Percentiles rank a stretch among this genome's conserved stretches.
Evolutionary conservation across 2,797 vertebrate genomes (phyloP).

Genomic region (Chelon labrosus): DNA sequence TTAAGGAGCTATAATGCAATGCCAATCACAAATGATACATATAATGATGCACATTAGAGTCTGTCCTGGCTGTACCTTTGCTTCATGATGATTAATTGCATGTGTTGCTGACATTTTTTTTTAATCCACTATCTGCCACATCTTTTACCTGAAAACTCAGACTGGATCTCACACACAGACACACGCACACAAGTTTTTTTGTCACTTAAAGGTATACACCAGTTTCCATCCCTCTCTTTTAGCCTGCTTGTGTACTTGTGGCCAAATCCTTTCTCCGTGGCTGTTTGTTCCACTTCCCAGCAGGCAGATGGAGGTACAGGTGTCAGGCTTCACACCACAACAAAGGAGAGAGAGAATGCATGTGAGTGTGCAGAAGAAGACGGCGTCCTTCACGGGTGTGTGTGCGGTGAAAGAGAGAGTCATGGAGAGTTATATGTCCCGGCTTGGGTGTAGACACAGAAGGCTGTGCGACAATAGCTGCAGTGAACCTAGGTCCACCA

Average conservation of each 20-base stretch:
- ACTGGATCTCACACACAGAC: not conserved
- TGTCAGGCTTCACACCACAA: conserved; percentile 38
- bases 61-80: not conserved
- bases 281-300: conserved; percentile 56
- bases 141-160: conserved; percentile 12
- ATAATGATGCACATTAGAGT: not conserved
- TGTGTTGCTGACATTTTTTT: not conserved
- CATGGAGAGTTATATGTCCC: not conserved
- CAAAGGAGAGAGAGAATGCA: conserved; percentile 12
- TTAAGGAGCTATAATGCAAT: not conserved
- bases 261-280: conserved; percentile 27
- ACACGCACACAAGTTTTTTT: not conserved
- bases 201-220: conserved; percentile 9
- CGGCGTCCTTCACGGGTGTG: conserved; percentile 2
- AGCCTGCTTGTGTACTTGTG: conserved; percentile 10
- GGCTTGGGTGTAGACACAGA: not conserved
- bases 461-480: not conserved
- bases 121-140: not conserved
- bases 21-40: not conserved
- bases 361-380: conserved; percentile 8
- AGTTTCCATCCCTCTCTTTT: not conserved
- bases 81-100: not conserved
- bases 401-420: not conserved
- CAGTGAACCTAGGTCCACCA: conserved; percentile 7
- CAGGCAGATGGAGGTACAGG: conserved; percentile 59